Percentiles rank a stretch among this genome's conserved stretches.
phyloP scores from a whole-genome alignment of 2,113 vertebrate genomes.

The Gallinago undulata region DNA sequence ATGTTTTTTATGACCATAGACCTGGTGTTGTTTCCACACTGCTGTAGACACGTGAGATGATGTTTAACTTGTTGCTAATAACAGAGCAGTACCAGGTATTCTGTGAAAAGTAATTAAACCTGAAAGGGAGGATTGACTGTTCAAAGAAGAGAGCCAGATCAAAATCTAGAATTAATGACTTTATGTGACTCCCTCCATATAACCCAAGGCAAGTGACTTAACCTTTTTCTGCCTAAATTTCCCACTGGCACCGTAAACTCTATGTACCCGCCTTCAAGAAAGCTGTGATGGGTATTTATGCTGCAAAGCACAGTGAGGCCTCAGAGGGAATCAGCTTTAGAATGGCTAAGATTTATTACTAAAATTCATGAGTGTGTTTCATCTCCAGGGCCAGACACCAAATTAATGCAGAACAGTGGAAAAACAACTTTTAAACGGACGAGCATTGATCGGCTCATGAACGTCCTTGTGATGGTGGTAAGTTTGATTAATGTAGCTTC shows the following conservation, averaged over 20 bases:
- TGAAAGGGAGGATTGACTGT: background rate
- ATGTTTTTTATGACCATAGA: background rate
- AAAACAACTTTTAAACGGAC: slow-evolving; percentile 88
- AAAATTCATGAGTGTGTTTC: slow-evolving; percentile 22
- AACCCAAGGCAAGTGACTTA: background rate
- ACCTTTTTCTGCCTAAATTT: background rate
- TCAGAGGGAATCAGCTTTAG: background rate
- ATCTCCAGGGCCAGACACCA: slow-evolving; percentile 88
- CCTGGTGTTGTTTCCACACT: background rate
- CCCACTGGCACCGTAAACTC: background rate
- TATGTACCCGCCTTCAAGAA: background rate
- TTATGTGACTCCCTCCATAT: background rate
- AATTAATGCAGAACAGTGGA: slow-evolving; percentile 96
- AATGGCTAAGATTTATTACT: background rate
- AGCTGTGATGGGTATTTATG: background rate
- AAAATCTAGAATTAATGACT: background rate
- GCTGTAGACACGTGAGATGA: background rate
- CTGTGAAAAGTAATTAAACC: background rate
- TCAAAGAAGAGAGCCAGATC: background rate
- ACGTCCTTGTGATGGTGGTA: slow-evolving; percentile 86
- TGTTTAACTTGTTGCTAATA: background rate
- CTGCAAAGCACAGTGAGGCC: background rate
- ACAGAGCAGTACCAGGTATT: background rate
- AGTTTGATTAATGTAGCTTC: slow-evolving; percentile 65
- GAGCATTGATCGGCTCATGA: slow-evolving; percentile 89